Evolutionary conservation across 2,797 vertebrate species (phyloP), one percentile per base, ranked within the genome.

Genomic region (Urosaurus nigricauda): DNA sequence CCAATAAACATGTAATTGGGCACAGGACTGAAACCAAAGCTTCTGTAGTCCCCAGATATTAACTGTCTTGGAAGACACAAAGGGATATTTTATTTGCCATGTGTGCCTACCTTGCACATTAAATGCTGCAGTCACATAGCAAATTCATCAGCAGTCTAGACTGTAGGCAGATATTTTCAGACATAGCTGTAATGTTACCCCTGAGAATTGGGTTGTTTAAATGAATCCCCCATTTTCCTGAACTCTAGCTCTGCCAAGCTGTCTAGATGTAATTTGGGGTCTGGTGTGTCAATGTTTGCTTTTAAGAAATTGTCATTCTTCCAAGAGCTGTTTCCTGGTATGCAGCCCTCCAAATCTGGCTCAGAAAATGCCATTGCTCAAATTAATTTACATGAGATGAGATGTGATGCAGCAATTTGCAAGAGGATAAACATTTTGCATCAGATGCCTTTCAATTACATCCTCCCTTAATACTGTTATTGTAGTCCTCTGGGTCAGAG

Each of bases 341-440:
- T 13, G 11, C 0, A 78, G 88, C 51, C 73, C 83, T 85, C 81
- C 63, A 75, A 32, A 60, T 73, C 90, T 83, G 40, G 47, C 56
- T 86, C 81, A 17, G 88, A 85, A 71, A 56, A 47, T 91, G 74
- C 60, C 91, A 84, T 79, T 16, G 47, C 8, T 77, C 71, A 70
- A 80, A 93, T 92, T 85, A 90, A 94, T 91, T 85, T 93, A 68
- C 74, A 77, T 92, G 68, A 47, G 51, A 92, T 93, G 90, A 82
- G 89, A 92, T 35, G n/a, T 9, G 79, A 92, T 79, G 68, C 37
- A 87, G 78, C 87, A 85, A 79, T 94, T 93, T 87, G 88, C 91
- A 87, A 90, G 71, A 83, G 87, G 29, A 65, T 56, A 93, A 94
- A 75, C 9, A 0, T 74, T 93, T 90, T 2, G 26, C 68, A 94